Evolutionary conservation across 2,113 vertebrate species (phyloP), one percentile per base, ranked within the genome.

Genomic region (Rutilus rutilus): DNA sequence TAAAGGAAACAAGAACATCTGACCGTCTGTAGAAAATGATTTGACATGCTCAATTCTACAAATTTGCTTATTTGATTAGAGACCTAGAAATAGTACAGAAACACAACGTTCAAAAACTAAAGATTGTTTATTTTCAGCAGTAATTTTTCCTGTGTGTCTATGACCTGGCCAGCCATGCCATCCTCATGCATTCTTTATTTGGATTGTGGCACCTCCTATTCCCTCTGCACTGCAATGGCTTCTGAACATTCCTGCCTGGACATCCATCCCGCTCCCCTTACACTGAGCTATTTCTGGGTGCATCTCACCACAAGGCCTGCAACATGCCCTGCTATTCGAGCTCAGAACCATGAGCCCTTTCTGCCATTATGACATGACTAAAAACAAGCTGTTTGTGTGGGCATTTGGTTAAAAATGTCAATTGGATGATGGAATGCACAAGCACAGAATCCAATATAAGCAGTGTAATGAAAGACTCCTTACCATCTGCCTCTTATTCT

Each of bases 401-500:
- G 25, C 11, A 9, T 54, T 21, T 54, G 57, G 23, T 78, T 57
- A 30, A n/a, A 21, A 79, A 27, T 42, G 14, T 71, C 12, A 64
- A 50, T 57, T 84, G 42, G 14, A 59, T 30, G 33, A 50, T 74
- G 36, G 39, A 76, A 19, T 83, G 60, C 21, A 78, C 78, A 64
- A 57, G 54, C 81, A 65, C 10, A 54, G 30, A 81, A 79, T 86
- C 73, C 12, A 62, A 90, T 88, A 88, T 67, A 64, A 91, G 88
- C 76, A 87, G 86, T 75, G 73, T 85, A 85, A 91, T 79, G 85
- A 75, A 89, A 92, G 89, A 95, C 95, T 75, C 90, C 95, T 97
- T 96, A 99, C 98, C 98, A 99, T 99, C 93, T 99, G 98, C 90
- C 97, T 96, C 95, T 99, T 99, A 94, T 99, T 99, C 89, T 99